Evolutionary conservation across 2,797 vertebrate genomes (phyloP).

Genomic region (Sebastes ruberrimus): DNA sequence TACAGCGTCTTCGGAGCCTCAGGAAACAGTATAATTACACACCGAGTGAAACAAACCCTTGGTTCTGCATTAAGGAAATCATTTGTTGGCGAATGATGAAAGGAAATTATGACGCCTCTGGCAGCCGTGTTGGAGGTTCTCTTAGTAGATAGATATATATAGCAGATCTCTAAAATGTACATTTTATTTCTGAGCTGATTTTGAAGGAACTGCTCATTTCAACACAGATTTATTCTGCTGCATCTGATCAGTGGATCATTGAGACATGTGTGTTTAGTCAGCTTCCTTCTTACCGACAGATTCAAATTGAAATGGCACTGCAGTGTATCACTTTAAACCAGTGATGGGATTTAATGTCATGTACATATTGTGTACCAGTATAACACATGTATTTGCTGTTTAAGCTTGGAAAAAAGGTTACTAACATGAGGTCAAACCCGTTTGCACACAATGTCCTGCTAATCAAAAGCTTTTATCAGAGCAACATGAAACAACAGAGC

Average conservation of each 20-base stretch:
- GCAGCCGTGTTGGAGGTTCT: not conserved
- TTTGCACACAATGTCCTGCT: not conserved
- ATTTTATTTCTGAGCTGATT: too few species aligned
- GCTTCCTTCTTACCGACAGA: not conserved
- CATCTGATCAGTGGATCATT: not conserved
- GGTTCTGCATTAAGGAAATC: not conserved
- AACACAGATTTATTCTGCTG: not conserved
- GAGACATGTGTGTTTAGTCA: not conserved
- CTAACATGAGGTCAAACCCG: slow-evolving; percentile 7
- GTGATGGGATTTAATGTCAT: not conserved
- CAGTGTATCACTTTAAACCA: not conserved
- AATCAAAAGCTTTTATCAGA: not conserved
- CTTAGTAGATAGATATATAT: not conserved
- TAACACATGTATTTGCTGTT: not conserved
- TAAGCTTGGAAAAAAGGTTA: not conserved
- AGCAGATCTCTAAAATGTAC: not conserved
- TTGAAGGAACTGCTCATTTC: not conserved
- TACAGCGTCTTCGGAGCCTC: not conserved
- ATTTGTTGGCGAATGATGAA: not conserved
- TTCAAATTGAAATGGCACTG: not conserved
- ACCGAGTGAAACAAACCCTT: not conserved
- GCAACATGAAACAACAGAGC: not conserved
- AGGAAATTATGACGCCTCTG: not conserved
- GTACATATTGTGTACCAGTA: not conserved
- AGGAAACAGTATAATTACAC: not conserved